phyloP scores from a whole-genome alignment of 2,797 vertebrate species.

The Sebastes iracundus region DNA sequence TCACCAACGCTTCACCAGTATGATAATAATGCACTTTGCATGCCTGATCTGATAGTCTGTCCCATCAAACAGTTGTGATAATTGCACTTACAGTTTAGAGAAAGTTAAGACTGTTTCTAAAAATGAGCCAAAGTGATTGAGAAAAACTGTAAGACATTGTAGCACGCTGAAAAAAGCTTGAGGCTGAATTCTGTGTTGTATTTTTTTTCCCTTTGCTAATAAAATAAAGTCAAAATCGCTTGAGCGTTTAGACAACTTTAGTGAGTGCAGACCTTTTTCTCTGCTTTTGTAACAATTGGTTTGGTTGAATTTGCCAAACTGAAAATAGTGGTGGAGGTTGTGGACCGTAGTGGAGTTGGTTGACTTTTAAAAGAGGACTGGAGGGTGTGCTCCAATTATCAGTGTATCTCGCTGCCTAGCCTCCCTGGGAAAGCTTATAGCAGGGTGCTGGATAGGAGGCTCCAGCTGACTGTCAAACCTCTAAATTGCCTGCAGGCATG shows the following conservation, averaged over 20 bases:
- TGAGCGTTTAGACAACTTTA: not conserved
- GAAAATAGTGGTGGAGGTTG: not conserved
- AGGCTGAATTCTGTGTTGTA: not conserved
- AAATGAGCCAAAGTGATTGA: no score
- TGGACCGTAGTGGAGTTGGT: not conserved
- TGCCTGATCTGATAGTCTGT: no score
- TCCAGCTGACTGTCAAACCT: not conserved
- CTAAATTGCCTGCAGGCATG: not conserved
- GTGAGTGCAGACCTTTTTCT: not conserved
- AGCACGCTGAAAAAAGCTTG: not conserved
- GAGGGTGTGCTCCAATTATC: slow-evolving; percentile 6
- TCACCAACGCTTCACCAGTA: no score
- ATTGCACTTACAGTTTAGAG: no score
- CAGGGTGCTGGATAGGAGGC: not conserved
- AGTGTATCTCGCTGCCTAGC: not conserved
- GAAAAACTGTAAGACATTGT: not conserved
- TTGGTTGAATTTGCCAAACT: not conserved
- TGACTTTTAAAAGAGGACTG: not conserved
- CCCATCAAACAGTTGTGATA: no score
- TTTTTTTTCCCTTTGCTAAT: not conserved
- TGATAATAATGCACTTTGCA: no score
- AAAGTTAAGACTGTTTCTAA: no score
- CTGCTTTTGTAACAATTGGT: not conserved
- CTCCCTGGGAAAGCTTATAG: not conserved
- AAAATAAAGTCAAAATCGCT: not conserved